Evolutionary conservation across 2,797 vertebrate species (phyloP), one percentile per base, ranked within the genome.

Genomic region (Ara ararauna): DNA sequence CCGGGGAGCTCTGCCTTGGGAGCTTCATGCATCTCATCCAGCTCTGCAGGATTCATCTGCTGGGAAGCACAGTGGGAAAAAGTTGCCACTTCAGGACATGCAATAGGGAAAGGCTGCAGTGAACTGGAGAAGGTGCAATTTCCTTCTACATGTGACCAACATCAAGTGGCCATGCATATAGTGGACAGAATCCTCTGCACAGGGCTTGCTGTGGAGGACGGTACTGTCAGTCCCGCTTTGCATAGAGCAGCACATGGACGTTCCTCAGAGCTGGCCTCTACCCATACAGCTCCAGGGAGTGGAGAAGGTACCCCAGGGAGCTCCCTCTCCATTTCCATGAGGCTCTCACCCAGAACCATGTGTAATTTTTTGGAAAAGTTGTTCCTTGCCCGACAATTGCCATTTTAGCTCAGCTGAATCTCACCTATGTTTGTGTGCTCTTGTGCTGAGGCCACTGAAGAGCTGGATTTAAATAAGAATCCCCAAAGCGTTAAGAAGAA

Each of bases 61-160:
- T 45, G 60, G 86, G 65, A 77, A 0, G 0, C 10, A 22, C 0
- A 0, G 5, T 6, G 29, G 19, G n/a, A 12, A 87, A 72, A 64
- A 2, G 2, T 21, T 0, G 10, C 45, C 68, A n/a, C 54, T 56
- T 22, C 26, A 9, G 70, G 34, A 54, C 32, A 10, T 5, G 32
- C 17, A 66, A 13, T 0, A 1, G 30, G 42, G 30, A 70, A 21
- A 86, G 38, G 65, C 42, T 64, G 47, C 2, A 22, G 16, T 22
- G 56, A 66, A 21, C 36, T n/a, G 75, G 14, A 44, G 48, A 61
- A 73, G 32, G 32, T 34, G 18, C 47, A 54, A 23, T 13, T 34
- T 45, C 23, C 45, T 58, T n/a, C 45, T 44, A 11, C 11, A 6
- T 6, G 16, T 40, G 38, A 17, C 42, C 75, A 71, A 20, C 26